Evolutionary conservation across 2,888 invertebrate species (phyloP).

Genomic region (Osedax fenrisi): DNA sequence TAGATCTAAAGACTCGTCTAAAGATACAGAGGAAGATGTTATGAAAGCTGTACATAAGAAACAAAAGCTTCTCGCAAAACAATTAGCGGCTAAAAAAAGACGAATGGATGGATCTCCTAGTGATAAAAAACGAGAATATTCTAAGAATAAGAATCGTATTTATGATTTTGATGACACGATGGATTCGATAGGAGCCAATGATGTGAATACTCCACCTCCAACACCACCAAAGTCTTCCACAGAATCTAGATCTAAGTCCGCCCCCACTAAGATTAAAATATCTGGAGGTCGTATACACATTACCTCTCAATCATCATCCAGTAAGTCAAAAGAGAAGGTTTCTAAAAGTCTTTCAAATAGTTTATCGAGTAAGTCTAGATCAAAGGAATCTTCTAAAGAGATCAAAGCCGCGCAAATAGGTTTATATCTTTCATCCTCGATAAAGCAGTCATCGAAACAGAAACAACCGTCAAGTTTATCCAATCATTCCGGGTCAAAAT

Average conservation of each 20-base stretch:
- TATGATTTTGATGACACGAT: slow-evolving; percentile 28
- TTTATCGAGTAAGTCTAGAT: not conserved
- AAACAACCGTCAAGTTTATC: slow-evolving; percentile 61
- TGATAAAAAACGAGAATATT: not conserved
- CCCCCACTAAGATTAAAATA: not conserved
- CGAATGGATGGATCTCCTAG: not conserved
- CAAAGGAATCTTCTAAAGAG: not conserved
- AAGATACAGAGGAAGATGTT: not conserved
- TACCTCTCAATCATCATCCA: not conserved
- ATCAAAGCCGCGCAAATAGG: not conserved
- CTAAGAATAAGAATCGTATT: slow-evolving; percentile 8
- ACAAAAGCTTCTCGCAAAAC: not conserved
- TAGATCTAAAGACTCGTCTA: not conserved
- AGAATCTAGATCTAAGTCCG: not conserved
- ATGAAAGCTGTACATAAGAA: not conserved
- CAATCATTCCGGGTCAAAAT: slow-evolving; percentile 13
- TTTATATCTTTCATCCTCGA: not conserved
- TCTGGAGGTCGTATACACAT: not conserved
- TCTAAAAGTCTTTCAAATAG: not conserved
- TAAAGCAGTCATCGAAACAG: not conserved
- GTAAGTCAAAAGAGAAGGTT: not conserved
- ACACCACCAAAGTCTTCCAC: slow-evolving; percentile 28
- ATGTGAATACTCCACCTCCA: not conserved
- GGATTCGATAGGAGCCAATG: slow-evolving; percentile 8
- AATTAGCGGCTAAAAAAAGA: not conserved